phyloP scores from a whole-genome alignment of 2,888 invertebrate genomes.

The Cacoxenus indagator region DNA sequence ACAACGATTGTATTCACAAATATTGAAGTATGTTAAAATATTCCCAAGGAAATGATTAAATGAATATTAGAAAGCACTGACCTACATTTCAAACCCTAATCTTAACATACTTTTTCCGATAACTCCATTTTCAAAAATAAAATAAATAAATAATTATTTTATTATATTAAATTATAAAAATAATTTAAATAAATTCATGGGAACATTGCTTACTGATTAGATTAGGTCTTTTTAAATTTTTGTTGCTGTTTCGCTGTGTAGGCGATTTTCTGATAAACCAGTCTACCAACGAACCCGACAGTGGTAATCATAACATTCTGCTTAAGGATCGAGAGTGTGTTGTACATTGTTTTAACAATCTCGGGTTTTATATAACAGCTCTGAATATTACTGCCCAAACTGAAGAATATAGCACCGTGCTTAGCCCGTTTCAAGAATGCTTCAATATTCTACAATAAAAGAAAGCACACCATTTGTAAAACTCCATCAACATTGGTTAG shows the following conservation, averaged over 20 bases:
- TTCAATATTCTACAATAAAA: slow-evolving; percentile 54
- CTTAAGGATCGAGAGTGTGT: slow-evolving; percentile 74
- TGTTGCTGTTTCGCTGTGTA: background rate
- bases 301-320: slow-evolving; percentile 74
- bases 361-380: slow-evolving; percentile 69
- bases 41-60: no score
- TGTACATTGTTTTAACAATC: slow-evolving; percentile 72
- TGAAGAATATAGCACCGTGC: slow-evolving; percentile 69
- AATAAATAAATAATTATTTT: no score
- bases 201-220: background rate
- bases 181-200: background rate
- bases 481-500: background rate
- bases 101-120: no score
- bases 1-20: no score
- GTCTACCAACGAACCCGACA: background rate
- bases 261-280: background rate
- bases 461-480: slow-evolving; percentile 17
- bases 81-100: no score
- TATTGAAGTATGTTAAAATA: no score
- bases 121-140: no score
- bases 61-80: no score
- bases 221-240: background rate
- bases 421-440: slow-evolving; percentile 57
- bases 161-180: background rate
- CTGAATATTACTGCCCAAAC: slow-evolving; percentile 69